Evolutionary conservation across 2,113 vertebrate species (phyloP).

Genomic region (Galbula dea): DNA sequence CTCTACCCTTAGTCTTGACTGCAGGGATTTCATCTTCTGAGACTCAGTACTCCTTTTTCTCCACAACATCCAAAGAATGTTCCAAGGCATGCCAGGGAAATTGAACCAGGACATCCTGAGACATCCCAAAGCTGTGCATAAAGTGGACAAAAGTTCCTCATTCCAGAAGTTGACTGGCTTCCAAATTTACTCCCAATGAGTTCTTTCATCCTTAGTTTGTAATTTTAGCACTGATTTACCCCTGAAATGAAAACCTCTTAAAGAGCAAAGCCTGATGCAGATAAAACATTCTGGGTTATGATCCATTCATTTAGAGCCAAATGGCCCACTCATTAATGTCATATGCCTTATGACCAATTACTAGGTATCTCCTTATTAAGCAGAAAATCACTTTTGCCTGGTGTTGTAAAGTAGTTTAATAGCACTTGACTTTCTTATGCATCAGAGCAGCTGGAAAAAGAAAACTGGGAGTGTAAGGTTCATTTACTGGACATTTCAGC

Average conservation of each 20-base stretch:
- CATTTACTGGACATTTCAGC: neutral
- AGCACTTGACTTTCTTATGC: neutral
- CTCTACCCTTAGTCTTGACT: neutral
- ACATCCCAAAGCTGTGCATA: neutral
- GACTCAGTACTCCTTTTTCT: neutral
- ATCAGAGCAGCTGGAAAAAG: neutral
- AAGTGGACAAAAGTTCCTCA: neutral
- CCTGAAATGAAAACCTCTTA: constrained; percentile 73
- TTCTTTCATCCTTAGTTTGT: neutral
- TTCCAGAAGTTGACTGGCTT: neutral
- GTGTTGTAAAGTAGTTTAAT: constrained; percentile 23
- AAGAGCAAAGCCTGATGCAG: constrained; percentile 32
- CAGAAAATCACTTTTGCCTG: neutral
- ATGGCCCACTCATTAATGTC: constrained; percentile 30
- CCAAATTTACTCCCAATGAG: neutral
- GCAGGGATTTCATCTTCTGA: neutral
- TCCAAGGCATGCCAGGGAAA: neutral
- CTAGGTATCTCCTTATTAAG: constrained; percentile 54
- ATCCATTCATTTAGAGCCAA: constrained; percentile 36
- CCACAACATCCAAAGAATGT: neutral
- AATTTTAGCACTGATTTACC: constrained; percentile 76
- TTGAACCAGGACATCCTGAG: neutral
- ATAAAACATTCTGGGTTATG: constrained; percentile 46
- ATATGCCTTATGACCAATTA: constrained; percentile 53
- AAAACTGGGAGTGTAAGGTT: neutral